These are phyloP conservation scores for Hirundichthys speculiger DNA, from an alignment of 2,113 vertebrate species.

Conservation along the genomic window DNA sequence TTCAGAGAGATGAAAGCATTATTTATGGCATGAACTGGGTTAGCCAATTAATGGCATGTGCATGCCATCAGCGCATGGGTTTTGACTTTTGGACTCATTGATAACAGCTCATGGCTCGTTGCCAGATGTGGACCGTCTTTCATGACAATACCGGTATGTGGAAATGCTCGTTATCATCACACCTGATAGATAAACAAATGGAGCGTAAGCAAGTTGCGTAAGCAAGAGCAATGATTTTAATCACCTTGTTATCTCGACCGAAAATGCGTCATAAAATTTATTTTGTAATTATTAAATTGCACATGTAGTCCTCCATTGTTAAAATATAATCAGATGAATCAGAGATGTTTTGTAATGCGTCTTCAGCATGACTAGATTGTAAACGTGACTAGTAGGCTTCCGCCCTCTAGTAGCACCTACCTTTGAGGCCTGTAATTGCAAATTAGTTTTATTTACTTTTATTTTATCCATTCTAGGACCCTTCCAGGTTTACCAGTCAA, in stretches of 20 bases:
- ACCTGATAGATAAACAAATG: constrained; percentile 23
- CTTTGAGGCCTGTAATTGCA: no score
- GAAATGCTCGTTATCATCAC: constrained; percentile 28
- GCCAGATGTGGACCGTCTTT: constrained; percentile 19
- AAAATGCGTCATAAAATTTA: not conserved
- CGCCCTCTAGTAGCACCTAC: no score
- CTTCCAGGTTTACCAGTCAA: no score
- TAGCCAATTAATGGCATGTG: constrained; percentile 53
- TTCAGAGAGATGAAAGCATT: constrained; percentile 22
- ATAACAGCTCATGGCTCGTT: constrained; percentile 37
- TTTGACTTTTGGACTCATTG: constrained; percentile 8
- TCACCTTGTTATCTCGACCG: not conserved
- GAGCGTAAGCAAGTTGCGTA: not conserved
- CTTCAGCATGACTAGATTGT: no score
- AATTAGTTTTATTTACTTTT: no score
- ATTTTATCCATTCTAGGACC: no score
- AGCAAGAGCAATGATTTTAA: not conserved
- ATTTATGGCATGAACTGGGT: constrained; percentile 36
- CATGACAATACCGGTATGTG: constrained; percentile 15
- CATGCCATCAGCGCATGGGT: constrained; percentile 21
- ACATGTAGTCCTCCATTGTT: not conserved
- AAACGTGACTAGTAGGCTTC: no score
- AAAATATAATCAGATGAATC: not conserved
- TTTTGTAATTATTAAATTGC: not conserved
- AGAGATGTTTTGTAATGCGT: not conserved